These are phyloP conservation scores for Urophycis tenuis DNA, from an alignment of 2,797 vertebrate species.

Conservation along the genomic window DNA sequence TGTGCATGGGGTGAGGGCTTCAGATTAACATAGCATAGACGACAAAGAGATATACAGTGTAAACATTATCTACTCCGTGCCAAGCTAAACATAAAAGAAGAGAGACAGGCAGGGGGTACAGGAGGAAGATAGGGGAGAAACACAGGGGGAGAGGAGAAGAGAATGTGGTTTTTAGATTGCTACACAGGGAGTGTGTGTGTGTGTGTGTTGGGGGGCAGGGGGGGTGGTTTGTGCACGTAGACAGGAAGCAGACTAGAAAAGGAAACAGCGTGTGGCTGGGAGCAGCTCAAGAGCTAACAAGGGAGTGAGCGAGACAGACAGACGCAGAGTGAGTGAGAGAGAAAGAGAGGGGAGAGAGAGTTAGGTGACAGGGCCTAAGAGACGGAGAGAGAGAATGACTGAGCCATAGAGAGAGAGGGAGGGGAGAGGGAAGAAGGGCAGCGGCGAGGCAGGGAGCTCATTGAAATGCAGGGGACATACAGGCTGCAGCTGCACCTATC, in stretches of 20 bases:
- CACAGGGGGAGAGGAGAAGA: constrained; percentile 10
- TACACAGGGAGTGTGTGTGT: background rate
- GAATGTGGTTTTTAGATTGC: constrained; percentile 16
- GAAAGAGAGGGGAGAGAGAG: constrained; percentile 14
- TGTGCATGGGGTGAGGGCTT: background rate
- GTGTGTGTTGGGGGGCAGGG: constrained; percentile 1
- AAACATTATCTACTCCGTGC: background rate
- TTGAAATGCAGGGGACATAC: constrained; percentile 76
- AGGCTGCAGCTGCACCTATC: constrained; percentile 80
- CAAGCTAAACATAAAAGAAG: background rate
- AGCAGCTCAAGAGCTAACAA: constrained; percentile 36
- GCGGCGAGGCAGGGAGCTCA: constrained; percentile 61
- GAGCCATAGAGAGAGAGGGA: constrained; percentile 25
- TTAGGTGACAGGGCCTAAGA: background rate
- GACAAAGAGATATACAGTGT: background rate
- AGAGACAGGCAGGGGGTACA: background rate
- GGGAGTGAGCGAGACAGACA: constrained; percentile 16
- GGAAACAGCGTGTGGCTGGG: constrained; percentile 8
- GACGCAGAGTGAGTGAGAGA: constrained; percentile 21
- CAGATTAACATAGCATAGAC: background rate
- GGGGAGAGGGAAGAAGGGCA: constrained; percentile 41
- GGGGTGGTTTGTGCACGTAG: constrained; percentile 11
- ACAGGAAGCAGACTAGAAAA: constrained; percentile 28
- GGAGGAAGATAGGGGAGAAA: constrained; percentile 16
- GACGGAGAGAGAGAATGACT: constrained; percentile 4